Evolutionary conservation across 1,140 invertebrate genomes (phyloP).

Genomic region (Gonioctena quinquepunctata): DNA sequence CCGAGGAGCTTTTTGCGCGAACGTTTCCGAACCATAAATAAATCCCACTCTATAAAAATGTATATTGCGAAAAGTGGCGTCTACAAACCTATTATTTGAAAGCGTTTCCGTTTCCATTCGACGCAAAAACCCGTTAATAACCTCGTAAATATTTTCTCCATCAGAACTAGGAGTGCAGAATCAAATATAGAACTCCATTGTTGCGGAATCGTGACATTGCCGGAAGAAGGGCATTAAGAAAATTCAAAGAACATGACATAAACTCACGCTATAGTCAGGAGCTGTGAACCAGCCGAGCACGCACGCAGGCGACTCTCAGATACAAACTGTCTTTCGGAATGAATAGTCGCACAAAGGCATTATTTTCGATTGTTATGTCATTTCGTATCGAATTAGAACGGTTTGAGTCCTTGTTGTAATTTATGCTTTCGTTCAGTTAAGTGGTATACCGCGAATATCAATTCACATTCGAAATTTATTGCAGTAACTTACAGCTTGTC

Average conservation of each 20-base stretch:
- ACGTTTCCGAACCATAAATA: background rate
- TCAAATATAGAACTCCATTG: background rate
- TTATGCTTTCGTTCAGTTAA: too few species aligned
- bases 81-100: background rate
- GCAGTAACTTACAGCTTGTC: too few species aligned
- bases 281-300: background rate
- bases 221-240: background rate
- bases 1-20: too few species aligned
- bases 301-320: background rate
- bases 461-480: too few species aligned
- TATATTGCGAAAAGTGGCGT: background rate
- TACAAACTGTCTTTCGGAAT: background rate
- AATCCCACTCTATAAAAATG: background rate
- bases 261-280: background rate
- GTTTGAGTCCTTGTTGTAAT: too few species aligned
- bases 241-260: background rate
- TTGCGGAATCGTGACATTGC: background rate
- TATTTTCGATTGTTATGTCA: background rate
- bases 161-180: background rate
- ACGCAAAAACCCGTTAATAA: background rate
- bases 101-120: background rate
- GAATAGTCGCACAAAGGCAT: background rate
- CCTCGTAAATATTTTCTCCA: background rate
- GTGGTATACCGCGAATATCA: too few species aligned
- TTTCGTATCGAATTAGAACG: background rate